Evolutionary conservation across 1,140 invertebrate genomes (phyloP), one percentile per base, ranked within the genome.

Genomic region (Brachionus rubens): DNA sequence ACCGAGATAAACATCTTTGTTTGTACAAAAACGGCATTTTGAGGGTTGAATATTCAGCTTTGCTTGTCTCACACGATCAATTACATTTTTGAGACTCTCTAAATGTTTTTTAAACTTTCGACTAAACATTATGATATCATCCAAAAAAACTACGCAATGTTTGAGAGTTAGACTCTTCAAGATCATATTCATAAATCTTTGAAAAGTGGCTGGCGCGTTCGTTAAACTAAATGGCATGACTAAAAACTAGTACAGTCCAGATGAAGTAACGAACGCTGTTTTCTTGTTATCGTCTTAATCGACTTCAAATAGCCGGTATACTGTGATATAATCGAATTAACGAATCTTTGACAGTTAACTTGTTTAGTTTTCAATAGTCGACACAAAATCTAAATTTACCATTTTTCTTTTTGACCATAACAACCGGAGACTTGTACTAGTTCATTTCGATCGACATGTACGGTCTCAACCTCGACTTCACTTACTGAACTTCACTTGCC

Each of bases 21-120:
- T 52, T 52, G 80, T 77, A 26, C 79, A 81, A 77, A 87, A 86
- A 36, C 82, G 65, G 33, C 80, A 83, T 80, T 86, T 86, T 68
- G 80, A 47, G 1, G 82, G 77, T 19, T 84, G 85, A 4, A 86
- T 79, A 5, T 82, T 84, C 1, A 87, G 77, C 14, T 81, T 81
- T 5, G 83, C 81, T 56, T 3, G 2, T 33, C 12, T 19, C 3
- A 56, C 3, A 3, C 52, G 24, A 12, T 56, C 10, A 28, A 56
- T 2, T 3, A 56, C 52, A 12, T 19, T 12, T 28, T 10, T 24
- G 4, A 56, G 12, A 10, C 30, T 9, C 3, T 19, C 7, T 6
- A 56, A 12, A n/a, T 56, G 52, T 3, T 56, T n/a, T 33, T 28
- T 24, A 16, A 56, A 56, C 3, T 5, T 56, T 10, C 10, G 12